Evolutionary conservation across 2,113 vertebrate species (phyloP), one percentile per base, ranked within the genome.

Genomic region (Charadrius vociferus): DNA sequence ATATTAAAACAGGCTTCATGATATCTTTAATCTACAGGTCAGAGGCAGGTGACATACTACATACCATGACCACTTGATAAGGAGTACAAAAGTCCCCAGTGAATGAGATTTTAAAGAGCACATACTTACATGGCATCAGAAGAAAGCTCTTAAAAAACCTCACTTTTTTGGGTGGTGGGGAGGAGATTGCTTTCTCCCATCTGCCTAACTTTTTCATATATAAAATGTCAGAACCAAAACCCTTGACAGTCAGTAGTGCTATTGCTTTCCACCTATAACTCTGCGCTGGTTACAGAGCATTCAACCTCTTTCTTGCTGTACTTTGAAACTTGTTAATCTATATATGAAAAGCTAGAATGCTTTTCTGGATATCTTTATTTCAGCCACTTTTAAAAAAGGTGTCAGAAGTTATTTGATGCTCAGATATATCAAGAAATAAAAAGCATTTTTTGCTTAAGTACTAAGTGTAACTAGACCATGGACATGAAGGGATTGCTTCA

Each of bases 81-180:
- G 37, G 45, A 34, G 13, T 16, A 56, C 11, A 74, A 68, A 85
- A 85, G 32, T 47, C 17, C 4, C n/a, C 29, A 59, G 3, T n/a
- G 12, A 92, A 56, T 30, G 4, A 56, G 59, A 65, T 47, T 81
- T 27, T 45, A 26, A 30, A 59, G 7, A 34, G 0, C 4, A 5
- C 4, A 21, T 47, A n/a, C 7, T 14, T 81, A 50, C 6, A 23
- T 7, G 9, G 21, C 8, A 9, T 87, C 19, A 23, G 29, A 37
- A 71, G 4, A 72, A 80, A 59, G 7, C 0, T 47, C 37, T 34
- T 81, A 27, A 16, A 41, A 81, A 17, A 5, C 0, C 2, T 18
- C 17, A 34, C 34, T n/a, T 15, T n/a, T 34, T 18, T 7, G 2
- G 12, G 1, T 1, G 2, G 12, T 0, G 1, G 2, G 17, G 3